Base-by-base conservation (phyloP, 2,888 invertebrate genomes). In the Mayetiola destructor region DNA sequence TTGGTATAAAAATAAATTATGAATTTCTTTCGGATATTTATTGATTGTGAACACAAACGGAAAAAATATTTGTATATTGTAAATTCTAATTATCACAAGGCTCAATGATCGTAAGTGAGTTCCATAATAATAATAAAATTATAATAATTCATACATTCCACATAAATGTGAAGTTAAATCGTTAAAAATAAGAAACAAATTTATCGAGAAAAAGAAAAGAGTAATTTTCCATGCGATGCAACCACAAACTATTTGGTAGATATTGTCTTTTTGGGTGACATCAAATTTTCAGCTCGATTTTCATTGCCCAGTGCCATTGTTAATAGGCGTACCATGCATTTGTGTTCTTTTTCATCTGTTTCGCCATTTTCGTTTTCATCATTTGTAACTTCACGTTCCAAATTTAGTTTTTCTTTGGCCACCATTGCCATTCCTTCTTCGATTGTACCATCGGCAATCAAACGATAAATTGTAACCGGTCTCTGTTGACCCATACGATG, bases 361-460 rank as follows among this genome's bases (percentile, higher is more conserved):
- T 84, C 84, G 82, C 54, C 54, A 35, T 54, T 56, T 37, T 39
- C 39, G 12, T 30, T 73, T 79, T 80, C 79, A 40, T 73, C 75
- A 0, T 77, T 79, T 1, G 83, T 84, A 55, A 97, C 84, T 70
- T 95, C 89, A 67, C 85, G 81, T 71, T 96, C 96, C 23, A 97
- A 75, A 67, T 86, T 85, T 29, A 97, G 79, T 70, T 97, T 97
- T 68, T 89, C 88, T 69, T 86, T 84, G 20, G 93, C 93, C 65
- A 92, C 82, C 67, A 86, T 80, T 65, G 86, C 80, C 79, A 97
- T 96, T 36, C 86, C 89, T 70, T 94, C 94, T 71, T 96, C 95
- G 61, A 96, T 89, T 10, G 54, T 91, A 56, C 84, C 85, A 64
- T 86, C 80, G 60, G 88, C 82, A 60, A 97, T 77, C 56, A 96